Percentiles rank a stretch among this genome's conserved stretches.
phyloP scores from a whole-genome alignment of 2,113 vertebrate genomes.

The Caretta caretta region DNA sequence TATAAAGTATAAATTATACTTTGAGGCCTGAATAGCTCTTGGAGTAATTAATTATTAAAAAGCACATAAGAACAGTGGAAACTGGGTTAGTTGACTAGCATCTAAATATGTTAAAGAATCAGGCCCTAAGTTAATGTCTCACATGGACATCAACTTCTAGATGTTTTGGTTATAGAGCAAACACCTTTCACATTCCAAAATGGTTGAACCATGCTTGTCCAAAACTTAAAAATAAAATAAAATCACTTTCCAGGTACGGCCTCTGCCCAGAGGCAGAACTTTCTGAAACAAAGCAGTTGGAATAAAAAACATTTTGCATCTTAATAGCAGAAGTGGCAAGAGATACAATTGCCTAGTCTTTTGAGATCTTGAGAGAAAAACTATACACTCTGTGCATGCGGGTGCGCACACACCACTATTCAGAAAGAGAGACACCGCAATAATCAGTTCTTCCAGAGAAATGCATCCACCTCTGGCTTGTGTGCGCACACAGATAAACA shows the following conservation, averaged over 20 bases:
- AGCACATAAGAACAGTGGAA: constrained; percentile 54
- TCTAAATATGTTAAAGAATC: background rate
- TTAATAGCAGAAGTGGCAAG: background rate
- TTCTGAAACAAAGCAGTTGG: background rate
- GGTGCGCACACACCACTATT: background rate
- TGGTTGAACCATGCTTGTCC: background rate
- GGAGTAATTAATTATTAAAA: constrained; percentile 69
- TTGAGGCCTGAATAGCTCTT: constrained; percentile 52
- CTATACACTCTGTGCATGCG: background rate
- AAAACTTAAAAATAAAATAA: background rate
- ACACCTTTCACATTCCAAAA: background rate
- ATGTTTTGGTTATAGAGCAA: background rate
- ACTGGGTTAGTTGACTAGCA: constrained; percentile 58
- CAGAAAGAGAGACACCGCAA: background rate
- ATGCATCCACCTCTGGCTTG: background rate
- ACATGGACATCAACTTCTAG: constrained; percentile 9
- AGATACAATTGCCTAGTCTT: background rate
- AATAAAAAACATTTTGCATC: background rate
- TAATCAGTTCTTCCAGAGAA: background rate
- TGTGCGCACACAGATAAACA: background rate
- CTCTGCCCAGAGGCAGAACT: background rate
- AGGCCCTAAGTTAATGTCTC: background rate
- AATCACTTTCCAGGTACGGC: background rate
- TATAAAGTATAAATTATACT: constrained; percentile 49
- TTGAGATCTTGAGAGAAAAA: accelerated